phyloP scores from a whole-genome alignment of 1,140 invertebrate species.

The Diorhabda carinulata region DNA sequence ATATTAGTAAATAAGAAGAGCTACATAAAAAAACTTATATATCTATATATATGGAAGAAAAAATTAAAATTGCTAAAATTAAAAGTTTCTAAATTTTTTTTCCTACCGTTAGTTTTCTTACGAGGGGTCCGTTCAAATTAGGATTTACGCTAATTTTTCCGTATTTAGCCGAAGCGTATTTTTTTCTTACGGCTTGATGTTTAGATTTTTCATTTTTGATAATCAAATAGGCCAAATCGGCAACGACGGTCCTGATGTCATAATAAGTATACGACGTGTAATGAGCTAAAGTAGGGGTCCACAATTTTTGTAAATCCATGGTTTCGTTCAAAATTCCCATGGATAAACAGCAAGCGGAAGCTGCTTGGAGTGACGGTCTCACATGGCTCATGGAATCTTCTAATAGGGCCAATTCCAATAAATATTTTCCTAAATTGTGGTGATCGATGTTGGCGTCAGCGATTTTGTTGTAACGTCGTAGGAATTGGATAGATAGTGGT shows the following conservation, averaged over 20 bases:
- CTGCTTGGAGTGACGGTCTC: conserved; percentile 76
- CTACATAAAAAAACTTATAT: neutral
- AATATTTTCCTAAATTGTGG: conserved; percentile 67
- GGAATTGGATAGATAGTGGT: conserved; percentile 84
- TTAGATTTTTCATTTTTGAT: conserved; percentile 48
- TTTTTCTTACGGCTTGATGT: conserved; percentile 50
- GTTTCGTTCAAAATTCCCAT: conserved; percentile 46
- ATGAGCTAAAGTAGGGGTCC: conserved; percentile 49
- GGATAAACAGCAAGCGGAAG: conserved; percentile 69
- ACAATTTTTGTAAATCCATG: conserved; percentile 43
- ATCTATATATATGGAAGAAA: neutral
- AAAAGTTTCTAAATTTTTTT: neutral
- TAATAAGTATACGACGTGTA: conserved; percentile 50
- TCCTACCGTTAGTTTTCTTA: conserved; percentile 42
- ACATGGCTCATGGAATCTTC: conserved; percentile 80
- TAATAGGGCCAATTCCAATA: conserved; percentile 77
- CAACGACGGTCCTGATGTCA: conserved; percentile 48
- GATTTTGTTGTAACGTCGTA: conserved; percentile 67
- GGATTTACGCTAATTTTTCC: conserved; percentile 52
- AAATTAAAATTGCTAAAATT: neutral
- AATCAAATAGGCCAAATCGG: conserved; percentile 47
- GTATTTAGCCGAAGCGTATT: conserved; percentile 49
- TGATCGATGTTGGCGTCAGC: conserved; percentile 51
- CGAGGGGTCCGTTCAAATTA: conserved; percentile 48
- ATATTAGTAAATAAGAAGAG: too few species aligned